Conservation (phyloP, 2,888 invertebrate species). For the Campoplex capitator region DNA sequence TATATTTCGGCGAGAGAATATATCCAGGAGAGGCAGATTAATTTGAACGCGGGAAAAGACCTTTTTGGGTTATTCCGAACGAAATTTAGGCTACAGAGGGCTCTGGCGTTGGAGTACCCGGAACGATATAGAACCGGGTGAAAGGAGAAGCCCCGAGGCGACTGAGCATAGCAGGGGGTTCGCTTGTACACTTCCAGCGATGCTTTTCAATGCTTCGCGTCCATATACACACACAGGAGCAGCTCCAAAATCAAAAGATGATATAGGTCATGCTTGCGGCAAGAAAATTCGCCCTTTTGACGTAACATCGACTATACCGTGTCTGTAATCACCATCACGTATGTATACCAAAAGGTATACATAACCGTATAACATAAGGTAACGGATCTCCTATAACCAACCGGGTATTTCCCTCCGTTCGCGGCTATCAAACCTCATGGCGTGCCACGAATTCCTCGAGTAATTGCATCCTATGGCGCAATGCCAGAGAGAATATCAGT, state of each 20-base stretch:
- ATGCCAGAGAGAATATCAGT: slow-evolving; percentile 70
- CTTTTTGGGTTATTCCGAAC: slow-evolving; percentile 69
- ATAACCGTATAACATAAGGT: slow-evolving; percentile 29
- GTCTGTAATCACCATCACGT: neutral
- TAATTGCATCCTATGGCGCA: slow-evolving; percentile 82
- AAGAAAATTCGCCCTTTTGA: slow-evolving; percentile 13
- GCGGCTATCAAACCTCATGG: slow-evolving; percentile 78
- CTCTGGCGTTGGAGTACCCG: slow-evolving; percentile 63
- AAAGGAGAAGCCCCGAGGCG: slow-evolving; percentile 44
- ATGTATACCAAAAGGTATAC: neutral
- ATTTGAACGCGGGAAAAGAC: slow-evolving; percentile 46
- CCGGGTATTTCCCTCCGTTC: slow-evolving; percentile 70
- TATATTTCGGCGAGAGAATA: slow-evolving; percentile 15
- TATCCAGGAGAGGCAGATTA: slow-evolving; percentile 37
- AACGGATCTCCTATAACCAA: slow-evolving; percentile 44
- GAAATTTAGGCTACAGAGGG: slow-evolving; percentile 75
- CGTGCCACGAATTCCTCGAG: slow-evolving; percentile 82
- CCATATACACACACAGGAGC: neutral
- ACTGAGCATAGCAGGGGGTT: slow-evolving; percentile 1
- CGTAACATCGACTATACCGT: neutral
- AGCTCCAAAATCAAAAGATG: slow-evolving; percentile 11
- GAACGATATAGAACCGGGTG: slow-evolving; percentile 44
- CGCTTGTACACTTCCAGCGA: slow-evolving; percentile 12
- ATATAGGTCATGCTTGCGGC: neutral
- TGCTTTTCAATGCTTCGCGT: slow-evolving; percentile 18